Evolutionary conservation across 2,888 invertebrate species (phyloP).

Genomic region (Mesoligia furuncula): DNA sequence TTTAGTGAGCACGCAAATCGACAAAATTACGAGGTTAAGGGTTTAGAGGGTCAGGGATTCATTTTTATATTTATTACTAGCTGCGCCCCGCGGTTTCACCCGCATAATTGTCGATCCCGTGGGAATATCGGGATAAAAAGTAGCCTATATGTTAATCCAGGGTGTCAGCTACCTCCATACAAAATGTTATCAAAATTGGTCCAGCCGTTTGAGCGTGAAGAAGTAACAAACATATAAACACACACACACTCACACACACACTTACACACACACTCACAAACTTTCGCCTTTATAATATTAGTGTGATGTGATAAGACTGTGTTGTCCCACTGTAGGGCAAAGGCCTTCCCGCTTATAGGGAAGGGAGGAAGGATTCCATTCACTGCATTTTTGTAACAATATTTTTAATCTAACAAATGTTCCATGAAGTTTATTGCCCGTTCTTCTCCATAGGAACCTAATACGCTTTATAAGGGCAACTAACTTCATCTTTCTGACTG

Average conservation of each 20-base stretch:
- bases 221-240: too few species aligned
- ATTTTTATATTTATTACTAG: not conserved
- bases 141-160: too few species aligned
- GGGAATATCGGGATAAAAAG: too few species aligned
- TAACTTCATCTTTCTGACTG: not conserved
- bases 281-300: too few species aligned
- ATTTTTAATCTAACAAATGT: not conserved
- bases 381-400: not conserved
- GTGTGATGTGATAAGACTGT: not conserved
- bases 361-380: not conserved
- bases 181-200: too few species aligned
- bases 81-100: too few species aligned
- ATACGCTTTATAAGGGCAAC: not conserved
- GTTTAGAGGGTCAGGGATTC: not conserved
- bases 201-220: too few species aligned
- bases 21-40: not conserved
- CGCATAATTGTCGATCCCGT: too few species aligned
- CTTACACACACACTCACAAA: too few species aligned
- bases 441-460: not conserved
- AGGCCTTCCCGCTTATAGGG: not conserved
- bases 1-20: not conserved
- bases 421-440: not conserved
- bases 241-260: too few species aligned
- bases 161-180: too few species aligned
- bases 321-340: not conserved